These are phyloP conservation scores for Trissolcus basalis DNA, from an alignment of 1,140 invertebrate genomes.

Conservation along the genomic window DNA sequence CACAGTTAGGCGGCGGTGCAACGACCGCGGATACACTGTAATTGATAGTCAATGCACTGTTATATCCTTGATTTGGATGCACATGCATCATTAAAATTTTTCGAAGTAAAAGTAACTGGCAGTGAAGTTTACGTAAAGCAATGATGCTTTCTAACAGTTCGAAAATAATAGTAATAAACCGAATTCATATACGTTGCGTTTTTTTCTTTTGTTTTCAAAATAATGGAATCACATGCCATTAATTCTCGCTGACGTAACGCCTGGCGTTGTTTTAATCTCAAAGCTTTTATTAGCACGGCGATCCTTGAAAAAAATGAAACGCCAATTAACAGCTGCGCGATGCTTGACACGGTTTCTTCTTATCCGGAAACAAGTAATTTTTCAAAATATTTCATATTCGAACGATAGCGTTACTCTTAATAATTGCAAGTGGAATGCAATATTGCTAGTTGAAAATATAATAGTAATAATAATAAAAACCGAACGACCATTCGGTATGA, in stretches of 20 bases:
- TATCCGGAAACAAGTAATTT: background rate
- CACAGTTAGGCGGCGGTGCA: background rate
- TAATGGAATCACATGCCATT: slow-evolving; percentile 13
- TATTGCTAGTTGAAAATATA: too few species aligned
- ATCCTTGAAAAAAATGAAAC: slow-evolving; percentile 17
- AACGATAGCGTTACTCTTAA: background rate
- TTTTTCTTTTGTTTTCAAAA: slow-evolving; percentile 14
- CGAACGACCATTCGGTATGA: too few species aligned
- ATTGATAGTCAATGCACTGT: background rate
- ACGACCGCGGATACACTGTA: background rate
- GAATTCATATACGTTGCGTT: slow-evolving; percentile 6
- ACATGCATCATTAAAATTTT: slow-evolving; percentile 8
- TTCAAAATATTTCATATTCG: too few species aligned
- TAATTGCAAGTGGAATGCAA: too few species aligned
- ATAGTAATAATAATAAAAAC: too few species aligned
- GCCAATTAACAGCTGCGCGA: slow-evolving; percentile 11
- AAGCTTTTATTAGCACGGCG: slow-evolving; percentile 10
- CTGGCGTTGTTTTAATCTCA: slow-evolving; percentile 10
- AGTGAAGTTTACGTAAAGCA: background rate
- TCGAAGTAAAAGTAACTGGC: slow-evolving; percentile 6
- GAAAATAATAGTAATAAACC: slow-evolving; percentile 17
- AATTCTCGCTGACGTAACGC: slow-evolving; percentile 20
- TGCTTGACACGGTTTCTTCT: slow-evolving; percentile 4
- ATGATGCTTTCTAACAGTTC: background rate
- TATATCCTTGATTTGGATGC: background rate